Base-by-base conservation (phyloP, 2,888 invertebrate species). In the Lepidocyrtinus sp. region DNA sequence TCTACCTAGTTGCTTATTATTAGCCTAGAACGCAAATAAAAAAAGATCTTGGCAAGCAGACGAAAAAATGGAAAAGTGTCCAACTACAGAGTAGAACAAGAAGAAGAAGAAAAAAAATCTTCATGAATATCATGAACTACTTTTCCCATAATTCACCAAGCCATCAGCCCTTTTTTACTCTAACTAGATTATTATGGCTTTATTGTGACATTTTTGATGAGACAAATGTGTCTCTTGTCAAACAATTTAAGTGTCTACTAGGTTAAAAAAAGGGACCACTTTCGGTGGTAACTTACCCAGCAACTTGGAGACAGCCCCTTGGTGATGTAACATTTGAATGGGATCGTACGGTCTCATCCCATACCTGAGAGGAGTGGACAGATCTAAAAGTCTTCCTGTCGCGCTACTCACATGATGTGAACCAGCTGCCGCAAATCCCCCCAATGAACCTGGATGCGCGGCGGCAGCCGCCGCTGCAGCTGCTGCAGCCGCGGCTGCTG, bases 281-380 rank as follows among this genome's bases (percentile, higher is more conserved):
- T 24, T 55, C 9, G 50, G 24, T 9, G 26, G 26, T 24, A 27
- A 73, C 86, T 85, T 80, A 96, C 96, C 96, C 88, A 96, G 90
- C 88, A 96, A 91, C 90, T 96, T 96, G 86, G 95, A 95, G 86
- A 91, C 96, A 88, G 96, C 96, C 87, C 96, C 96, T 90, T 96
- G 96, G 87, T 91, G 91, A 81, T 94, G 94, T 75, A 96, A 91
- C 91, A 96, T 95, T 88, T 96, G 96, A 2, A 96, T 96, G 88
- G 96, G 92, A 89, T 96, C 96, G 87, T 96, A 96, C 88, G 96
- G 96, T 85, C 96, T 91, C 86, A 96, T 90, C 91, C 89, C 95
- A 91, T 91, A 90, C 62, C 89, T 81, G 36, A 86, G 84, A 19
- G 83, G 85, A 25, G 85, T 72, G 74, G 86, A 85, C 76, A 87